Conservation (phyloP, 2,113 vertebrate genomes). For the Microtus montanus region DNA sequence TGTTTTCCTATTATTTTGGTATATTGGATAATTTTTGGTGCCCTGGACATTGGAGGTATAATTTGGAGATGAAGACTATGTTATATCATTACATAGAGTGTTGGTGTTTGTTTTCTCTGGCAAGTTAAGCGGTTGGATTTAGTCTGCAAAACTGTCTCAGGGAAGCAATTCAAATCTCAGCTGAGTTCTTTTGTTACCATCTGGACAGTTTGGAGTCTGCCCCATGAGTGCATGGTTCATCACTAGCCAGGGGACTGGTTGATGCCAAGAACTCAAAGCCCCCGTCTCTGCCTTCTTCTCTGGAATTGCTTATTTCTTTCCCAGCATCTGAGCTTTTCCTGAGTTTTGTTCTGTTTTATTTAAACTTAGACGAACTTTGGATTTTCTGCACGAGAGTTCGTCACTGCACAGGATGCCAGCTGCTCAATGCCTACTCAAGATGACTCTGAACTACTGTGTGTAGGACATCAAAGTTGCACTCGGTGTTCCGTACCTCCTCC, state of each 20-base stretch:
- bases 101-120: conserved; percentile 30
- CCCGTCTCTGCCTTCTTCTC: not conserved
- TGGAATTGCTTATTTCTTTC: not conserved
- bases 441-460: not conserved
- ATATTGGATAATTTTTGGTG: not conserved
- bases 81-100: not conserved
- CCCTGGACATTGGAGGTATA: not conserved
- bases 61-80: not conserved
- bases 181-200: not conserved
- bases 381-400: not conserved
- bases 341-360: conserved; percentile 25
- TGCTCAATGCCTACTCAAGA: not conserved
- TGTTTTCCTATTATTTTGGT: not conserved
- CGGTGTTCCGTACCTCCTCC: not conserved
- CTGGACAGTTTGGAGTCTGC: not conserved
- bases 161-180: not conserved
- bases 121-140: not conserved
- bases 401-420: not conserved
- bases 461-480: not conserved
- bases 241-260: not conserved
- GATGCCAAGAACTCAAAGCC: not conserved
- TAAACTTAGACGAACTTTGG: not conserved
- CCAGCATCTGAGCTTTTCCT: not conserved
- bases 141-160: not conserved
- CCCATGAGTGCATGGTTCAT: not conserved